These are phyloP conservation scores for Brachypodius melanocephalos DNA, from an alignment of 2,113 vertebrate species.

Conservation along the genomic window DNA sequence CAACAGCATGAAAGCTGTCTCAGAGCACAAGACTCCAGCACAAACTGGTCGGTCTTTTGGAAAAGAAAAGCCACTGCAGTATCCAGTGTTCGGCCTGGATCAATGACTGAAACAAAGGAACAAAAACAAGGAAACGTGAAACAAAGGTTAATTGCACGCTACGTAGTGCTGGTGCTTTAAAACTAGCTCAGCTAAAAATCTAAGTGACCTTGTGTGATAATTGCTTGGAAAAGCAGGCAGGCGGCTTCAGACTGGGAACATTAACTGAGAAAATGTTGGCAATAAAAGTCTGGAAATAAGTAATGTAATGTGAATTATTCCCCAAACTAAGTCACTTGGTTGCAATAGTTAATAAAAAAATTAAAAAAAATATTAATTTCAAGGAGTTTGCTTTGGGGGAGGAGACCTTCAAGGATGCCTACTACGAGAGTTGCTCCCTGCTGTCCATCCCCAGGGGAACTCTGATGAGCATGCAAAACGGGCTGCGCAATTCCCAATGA, in stretches of 20 bases:
- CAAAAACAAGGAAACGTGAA: not conserved
- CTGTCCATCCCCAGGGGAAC: not conserved
- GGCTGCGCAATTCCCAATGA: not conserved
- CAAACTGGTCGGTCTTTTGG: not conserved
- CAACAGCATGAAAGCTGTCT: not conserved
- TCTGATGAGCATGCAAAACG: not conserved
- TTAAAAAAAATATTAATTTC: accelerated
- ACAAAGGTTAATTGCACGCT: not conserved
- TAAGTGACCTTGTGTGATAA: not conserved
- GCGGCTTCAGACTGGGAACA: not conserved
- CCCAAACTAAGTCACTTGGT: not conserved
- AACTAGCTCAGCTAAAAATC: not conserved
- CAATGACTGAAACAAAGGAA: not conserved
- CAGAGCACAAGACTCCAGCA: not conserved
- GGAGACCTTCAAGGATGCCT: not conserved
- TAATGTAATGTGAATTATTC: accelerated
- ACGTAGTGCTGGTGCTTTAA: not conserved
- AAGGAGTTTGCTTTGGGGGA: not conserved
- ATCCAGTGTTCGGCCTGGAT: not conserved
- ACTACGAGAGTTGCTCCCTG: not conserved
- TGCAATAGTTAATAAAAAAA: accelerated
- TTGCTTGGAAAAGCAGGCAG: not conserved
- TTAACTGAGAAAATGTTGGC: not conserved
- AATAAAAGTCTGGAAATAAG: not conserved
- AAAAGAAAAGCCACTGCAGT: not conserved